Evolutionary conservation across 2,797 vertebrate species (phyloP).

Genomic region (Danio albolineatus): DNA sequence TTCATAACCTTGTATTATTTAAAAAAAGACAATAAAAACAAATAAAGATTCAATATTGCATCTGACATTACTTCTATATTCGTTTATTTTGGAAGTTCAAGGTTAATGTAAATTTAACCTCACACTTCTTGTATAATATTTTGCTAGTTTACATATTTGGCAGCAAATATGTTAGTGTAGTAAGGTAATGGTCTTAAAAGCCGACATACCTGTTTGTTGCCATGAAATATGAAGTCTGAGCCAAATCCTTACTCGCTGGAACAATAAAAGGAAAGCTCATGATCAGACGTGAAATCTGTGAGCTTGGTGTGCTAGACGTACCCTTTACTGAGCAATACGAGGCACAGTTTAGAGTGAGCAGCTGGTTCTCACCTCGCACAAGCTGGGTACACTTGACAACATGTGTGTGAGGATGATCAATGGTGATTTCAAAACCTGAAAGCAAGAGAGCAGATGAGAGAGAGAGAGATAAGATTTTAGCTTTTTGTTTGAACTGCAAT

Average conservation of each 20-base stretch:
- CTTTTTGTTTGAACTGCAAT: constrained; percentile 40
- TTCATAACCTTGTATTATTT: neutral
- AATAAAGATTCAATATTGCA: neutral
- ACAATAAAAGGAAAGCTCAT: constrained; percentile 74
- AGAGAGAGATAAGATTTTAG: constrained; percentile 34
- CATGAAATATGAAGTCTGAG: constrained; percentile 99
- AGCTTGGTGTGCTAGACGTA: constrained; percentile 35
- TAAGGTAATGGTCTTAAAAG: neutral
- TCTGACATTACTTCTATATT: neutral
- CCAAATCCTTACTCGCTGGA: constrained; percentile 99
- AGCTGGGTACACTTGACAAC: constrained; percentile 99
- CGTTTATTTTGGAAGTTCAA: neutral
- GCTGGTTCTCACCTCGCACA: constrained; percentile 91
- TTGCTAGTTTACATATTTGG: neutral
- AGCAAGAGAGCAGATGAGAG: constrained; percentile 47
- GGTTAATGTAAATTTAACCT: neutral
- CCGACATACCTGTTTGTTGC: constrained; percentile 98
- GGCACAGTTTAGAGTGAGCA: constrained; percentile 17
- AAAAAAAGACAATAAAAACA: neutral
- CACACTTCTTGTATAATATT: neutral
- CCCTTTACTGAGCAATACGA: neutral
- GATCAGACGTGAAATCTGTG: constrained; percentile 30
- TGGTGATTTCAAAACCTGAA: constrained; percentile 89
- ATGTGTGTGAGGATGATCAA: constrained; percentile 99
- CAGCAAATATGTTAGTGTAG: too few species aligned